A percentile compares a stretch with the other conserved stretches of the same genome.
phyloP scores from a whole-genome alignment of 64 coral and sea anemone species.

The Astreopora myriophthalma region DNA sequence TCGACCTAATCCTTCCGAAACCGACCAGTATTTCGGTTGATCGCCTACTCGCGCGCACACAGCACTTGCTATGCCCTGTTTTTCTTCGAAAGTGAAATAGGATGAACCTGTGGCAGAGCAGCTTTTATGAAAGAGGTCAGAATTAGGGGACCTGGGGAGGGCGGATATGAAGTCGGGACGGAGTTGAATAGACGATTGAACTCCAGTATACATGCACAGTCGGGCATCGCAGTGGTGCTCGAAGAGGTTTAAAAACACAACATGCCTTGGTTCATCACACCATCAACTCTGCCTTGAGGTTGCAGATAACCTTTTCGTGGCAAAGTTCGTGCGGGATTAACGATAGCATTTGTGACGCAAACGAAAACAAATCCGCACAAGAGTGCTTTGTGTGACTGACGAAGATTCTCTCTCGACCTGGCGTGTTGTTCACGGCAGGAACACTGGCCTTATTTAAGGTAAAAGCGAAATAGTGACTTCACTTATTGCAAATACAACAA shows the following conservation, averaged over 20 bases:
- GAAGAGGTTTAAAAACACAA: neutral
- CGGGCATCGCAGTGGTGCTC: neutral
- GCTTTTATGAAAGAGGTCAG: no score
- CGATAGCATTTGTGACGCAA: neutral
- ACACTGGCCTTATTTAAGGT: neutral
- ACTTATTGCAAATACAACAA: neutral
- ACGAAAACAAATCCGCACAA: neutral
- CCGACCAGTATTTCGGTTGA: no score
- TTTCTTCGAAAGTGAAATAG: no score
- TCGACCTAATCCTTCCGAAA: no score
- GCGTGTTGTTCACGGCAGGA: neutral
- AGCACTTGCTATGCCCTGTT: no score
- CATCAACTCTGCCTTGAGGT: neutral
- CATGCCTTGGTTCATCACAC: neutral
- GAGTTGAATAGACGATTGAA: neutral
- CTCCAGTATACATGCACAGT: neutral
- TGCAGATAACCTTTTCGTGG: neutral
- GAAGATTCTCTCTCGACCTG: neutral
- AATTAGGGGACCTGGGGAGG: no score
- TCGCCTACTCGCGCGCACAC: no score
- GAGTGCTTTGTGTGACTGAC: neutral
- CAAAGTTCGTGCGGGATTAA: neutral
- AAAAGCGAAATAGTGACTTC: neutral
- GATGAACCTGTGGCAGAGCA: no score
- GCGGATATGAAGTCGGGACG: no score